Conservation (phyloP, 2,797 vertebrate species). For the Myotis pilosus region DNA sequence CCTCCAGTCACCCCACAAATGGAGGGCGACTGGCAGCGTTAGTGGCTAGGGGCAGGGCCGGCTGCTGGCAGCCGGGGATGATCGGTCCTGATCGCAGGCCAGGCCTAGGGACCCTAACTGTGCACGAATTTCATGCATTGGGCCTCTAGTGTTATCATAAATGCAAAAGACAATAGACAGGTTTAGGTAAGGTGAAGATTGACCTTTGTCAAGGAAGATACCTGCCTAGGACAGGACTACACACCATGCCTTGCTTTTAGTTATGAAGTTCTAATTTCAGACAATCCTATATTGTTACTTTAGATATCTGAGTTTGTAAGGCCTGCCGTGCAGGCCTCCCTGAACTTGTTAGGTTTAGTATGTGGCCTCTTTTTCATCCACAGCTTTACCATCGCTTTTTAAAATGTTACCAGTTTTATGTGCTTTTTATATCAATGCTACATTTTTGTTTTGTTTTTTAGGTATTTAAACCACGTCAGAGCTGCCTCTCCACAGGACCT, state of each 20-base stretch:
- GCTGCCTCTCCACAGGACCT: conserved; percentile 92
- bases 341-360: background rate
- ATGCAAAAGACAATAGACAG: background rate
- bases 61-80: too few relatives aligned
- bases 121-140: too few relatives aligned
- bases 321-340: background rate
- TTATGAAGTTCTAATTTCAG: background rate
- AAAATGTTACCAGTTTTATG: background rate
- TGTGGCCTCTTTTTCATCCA: background rate
- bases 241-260: background rate
- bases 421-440: background rate
- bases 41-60: too few relatives aligned
- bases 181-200: background rate
- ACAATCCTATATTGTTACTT: background rate
- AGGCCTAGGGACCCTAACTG: too few relatives aligned
- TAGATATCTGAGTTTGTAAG: background rate
- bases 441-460: conserved; percentile 78
- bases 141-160: background rate
- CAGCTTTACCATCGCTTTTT: conserved; percentile 39
- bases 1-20: too few relatives aligned
- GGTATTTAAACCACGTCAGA: conserved; percentile 96
- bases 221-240: background rate
- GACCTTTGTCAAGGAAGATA: background rate
- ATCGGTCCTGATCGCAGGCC: too few relatives aligned
- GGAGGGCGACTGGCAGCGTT: too few relatives aligned